Percentiles rank a stretch among this genome's conserved stretches.
phyloP scores from a whole-genome alignment of 2,113 vertebrate genomes.

The Oxyura jamaicensis region DNA sequence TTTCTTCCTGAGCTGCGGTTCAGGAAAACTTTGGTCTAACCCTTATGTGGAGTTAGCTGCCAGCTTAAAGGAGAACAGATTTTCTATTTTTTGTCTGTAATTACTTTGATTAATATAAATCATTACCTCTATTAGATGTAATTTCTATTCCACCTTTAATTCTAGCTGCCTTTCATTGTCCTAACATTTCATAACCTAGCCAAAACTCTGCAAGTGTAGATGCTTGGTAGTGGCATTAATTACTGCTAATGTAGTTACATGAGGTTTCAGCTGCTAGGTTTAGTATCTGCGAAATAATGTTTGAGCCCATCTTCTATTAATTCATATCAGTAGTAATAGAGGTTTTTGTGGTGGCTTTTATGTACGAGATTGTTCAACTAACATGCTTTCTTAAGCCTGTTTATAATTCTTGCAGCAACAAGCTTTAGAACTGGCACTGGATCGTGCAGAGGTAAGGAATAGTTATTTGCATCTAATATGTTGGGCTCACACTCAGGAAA shows the following conservation, averaged over 20 bases:
- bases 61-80: background rate
- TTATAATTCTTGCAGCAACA: conserved; percentile 86
- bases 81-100: background rate
- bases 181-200: background rate
- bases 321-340: background rate
- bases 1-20: background rate
- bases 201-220: background rate
- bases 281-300: background rate
- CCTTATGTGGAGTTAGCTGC: background rate
- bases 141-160: background rate
- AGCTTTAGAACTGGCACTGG: conserved; percentile 96
- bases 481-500: background rate
- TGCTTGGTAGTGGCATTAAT: background rate
- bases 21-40: background rate
- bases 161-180: background rate
- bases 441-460: conserved; percentile 93
- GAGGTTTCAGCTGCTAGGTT: background rate
- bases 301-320: background rate
- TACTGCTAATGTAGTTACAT: background rate
- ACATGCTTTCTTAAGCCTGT: background rate
- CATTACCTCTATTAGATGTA: background rate
- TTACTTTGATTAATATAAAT: background rate
- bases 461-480: background rate
- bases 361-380: background rate
- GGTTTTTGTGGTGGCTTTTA: background rate